These are phyloP conservation scores for Tenthredo notha DNA, from an alignment of 2,888 invertebrate genomes.

Conservation along the genomic window DNA sequence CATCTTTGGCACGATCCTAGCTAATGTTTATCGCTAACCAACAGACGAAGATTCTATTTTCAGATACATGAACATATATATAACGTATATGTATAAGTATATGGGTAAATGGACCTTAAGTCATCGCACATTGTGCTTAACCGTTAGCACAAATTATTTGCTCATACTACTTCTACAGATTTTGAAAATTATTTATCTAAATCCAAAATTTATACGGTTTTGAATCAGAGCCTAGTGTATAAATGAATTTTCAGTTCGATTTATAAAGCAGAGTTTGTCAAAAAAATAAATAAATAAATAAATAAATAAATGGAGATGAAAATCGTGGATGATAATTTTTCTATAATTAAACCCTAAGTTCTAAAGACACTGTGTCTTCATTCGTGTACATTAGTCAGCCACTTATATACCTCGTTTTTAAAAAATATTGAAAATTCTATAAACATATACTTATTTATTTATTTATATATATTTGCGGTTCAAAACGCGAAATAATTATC, in stretches of 20 bases:
- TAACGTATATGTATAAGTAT: not conserved
- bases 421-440: not conserved
- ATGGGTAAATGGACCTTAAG: not conserved
- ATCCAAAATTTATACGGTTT: no score
- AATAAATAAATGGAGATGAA: not conserved
- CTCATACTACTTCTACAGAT: no score
- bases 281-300: not conserved
- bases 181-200: no score
- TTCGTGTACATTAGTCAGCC: not conserved
- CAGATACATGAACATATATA: not conserved
- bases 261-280: no score
- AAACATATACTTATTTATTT: not conserved
- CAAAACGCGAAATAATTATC: not conserved
- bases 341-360: not conserved
- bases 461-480: not conserved
- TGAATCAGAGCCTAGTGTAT: no score
- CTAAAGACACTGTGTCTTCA: not conserved
- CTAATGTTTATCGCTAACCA: slow-evolving; percentile 10
- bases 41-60: slow-evolving; percentile 16
- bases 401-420: not conserved
- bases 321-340: not conserved
- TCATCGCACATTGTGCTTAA: not conserved
- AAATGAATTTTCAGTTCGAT: no score
- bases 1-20: slow-evolving; percentile 32
- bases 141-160: no score